Evolutionary conservation across 2,888 invertebrate species (phyloP).

Genomic region (Sinelater perroti): DNA sequence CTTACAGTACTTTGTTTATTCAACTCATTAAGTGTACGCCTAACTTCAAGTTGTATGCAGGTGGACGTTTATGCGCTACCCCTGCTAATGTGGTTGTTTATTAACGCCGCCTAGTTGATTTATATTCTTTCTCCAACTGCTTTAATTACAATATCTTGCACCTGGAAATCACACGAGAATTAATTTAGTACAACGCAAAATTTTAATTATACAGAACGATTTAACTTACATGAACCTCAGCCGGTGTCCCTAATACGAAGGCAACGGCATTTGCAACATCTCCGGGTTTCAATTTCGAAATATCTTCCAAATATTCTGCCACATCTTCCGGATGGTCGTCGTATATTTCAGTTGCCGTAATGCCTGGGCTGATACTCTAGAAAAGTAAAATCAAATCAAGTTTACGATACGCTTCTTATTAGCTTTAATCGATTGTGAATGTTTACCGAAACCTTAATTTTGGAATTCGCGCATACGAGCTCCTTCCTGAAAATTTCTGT

Average conservation of each 20-base stretch:
- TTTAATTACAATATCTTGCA: constrained; percentile 30
- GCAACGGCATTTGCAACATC: constrained; percentile 34
- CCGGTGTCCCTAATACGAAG: constrained; percentile 31
- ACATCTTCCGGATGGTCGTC: constrained; percentile 16
- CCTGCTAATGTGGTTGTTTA: not conserved
- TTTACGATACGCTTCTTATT: no score
- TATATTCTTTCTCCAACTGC: constrained; percentile 29
- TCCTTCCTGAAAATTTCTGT: constrained; percentile 32
- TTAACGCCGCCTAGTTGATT: not conserved
- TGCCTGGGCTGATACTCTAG: constrained; percentile 35
- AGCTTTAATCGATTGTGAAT: not conserved
- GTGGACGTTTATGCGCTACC: not conserved
- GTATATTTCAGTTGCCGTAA: constrained; percentile 21
- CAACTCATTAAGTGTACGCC: not conserved
- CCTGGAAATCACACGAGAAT: constrained; percentile 20
- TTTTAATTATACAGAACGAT: no score
- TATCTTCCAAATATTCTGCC: constrained; percentile 7
- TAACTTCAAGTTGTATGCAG: not conserved
- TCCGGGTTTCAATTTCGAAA: constrained; percentile 21
- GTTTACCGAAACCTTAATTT: constrained; percentile 33
- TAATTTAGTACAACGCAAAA: not conserved
- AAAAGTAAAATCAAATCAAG: constrained; percentile 1
- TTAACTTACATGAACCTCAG: constrained; percentile 35
- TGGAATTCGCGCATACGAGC: constrained; percentile 12
- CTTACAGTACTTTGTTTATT: constrained; percentile 4